These are phyloP conservation scores for Drosophila kanekoi DNA, from an alignment of 2,888 invertebrate genomes.

Conservation along the genomic window DNA sequence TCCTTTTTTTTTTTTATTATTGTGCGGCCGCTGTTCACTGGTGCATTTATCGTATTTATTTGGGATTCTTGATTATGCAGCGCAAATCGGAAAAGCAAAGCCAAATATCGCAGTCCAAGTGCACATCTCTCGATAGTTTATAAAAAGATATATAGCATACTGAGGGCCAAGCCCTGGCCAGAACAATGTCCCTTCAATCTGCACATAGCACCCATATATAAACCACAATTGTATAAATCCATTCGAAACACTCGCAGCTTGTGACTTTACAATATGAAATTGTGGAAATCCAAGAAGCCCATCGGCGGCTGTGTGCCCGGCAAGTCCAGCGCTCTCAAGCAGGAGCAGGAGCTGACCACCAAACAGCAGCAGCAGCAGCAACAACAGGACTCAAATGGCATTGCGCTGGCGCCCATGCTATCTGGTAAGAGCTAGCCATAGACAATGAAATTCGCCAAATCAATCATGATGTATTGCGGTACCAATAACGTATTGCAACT, in stretches of 20 bases:
- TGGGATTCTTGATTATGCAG: slow-evolving; percentile 38
- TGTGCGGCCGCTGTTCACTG: slow-evolving; percentile 11
- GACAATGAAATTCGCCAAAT: neutral
- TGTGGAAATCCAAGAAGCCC: slow-evolving; percentile 85
- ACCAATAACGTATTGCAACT: too few relatives aligned
- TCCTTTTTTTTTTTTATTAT: slow-evolving; percentile 44
- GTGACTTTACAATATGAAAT: slow-evolving; percentile 78
- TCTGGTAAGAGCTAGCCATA: slow-evolving; percentile 76
- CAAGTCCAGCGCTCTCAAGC: slow-evolving; percentile 80
- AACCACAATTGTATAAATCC: slow-evolving; percentile 6
- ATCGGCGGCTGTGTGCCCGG: slow-evolving; percentile 85
- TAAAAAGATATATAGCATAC: slow-evolving; percentile 10
- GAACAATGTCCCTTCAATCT: slow-evolving; percentile 20
- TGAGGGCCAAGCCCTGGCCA: slow-evolving; percentile 4
- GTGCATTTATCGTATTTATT: slow-evolving; percentile 38
- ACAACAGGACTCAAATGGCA: slow-evolving; percentile 68
- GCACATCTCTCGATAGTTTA: slow-evolving; percentile 10
- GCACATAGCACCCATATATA: slow-evolving; percentile 2
- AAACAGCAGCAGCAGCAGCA: slow-evolving; percentile 56
- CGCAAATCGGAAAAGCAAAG: slow-evolving; percentile 15
- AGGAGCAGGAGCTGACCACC: slow-evolving; percentile 76
- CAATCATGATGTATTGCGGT: too few relatives aligned
- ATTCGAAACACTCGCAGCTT: slow-evolving; percentile 10
- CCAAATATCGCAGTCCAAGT: slow-evolving; percentile 7
- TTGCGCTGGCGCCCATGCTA: slow-evolving; percentile 83